These are phyloP conservation scores for Helicoverpa assulta DNA, from an alignment of 2,888 invertebrate genomes.

Conservation along the genomic window DNA sequence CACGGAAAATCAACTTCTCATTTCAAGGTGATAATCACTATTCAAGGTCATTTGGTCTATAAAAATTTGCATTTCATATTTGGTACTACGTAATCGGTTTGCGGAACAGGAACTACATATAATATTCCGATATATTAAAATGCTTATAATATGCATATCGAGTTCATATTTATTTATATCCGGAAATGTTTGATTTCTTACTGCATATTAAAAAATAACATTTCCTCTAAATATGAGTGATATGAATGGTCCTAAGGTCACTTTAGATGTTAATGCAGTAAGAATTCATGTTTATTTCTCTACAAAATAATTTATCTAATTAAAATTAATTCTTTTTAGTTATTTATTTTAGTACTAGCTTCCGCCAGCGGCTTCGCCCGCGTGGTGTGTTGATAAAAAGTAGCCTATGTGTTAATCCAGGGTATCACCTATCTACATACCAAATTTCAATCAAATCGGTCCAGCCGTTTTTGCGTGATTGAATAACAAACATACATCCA, in stretches of 20 bases:
- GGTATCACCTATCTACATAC: too few species aligned
- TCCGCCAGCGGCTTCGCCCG: too few species aligned
- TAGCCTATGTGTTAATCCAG: too few species aligned
- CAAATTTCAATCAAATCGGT: too few species aligned
- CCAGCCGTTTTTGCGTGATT: too few species aligned
- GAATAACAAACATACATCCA: too few species aligned
- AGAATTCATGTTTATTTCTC: too few species aligned
- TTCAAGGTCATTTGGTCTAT: slow-evolving; percentile 24
- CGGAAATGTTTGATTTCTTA: background rate
- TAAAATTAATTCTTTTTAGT: too few species aligned
- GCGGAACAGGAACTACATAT: slow-evolving; percentile 42
- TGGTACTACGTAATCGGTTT: background rate
- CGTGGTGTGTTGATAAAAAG: too few species aligned
- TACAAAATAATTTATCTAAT: too few species aligned
- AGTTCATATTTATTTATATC: background rate
- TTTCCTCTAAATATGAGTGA: background rate
- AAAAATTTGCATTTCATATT: slow-evolving; percentile 21
- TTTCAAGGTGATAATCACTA: slow-evolving; percentile 33
- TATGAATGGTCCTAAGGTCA: background rate
- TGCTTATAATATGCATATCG: background rate
- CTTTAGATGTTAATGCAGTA: too few species aligned
- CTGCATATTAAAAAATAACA: background rate
- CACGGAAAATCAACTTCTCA: slow-evolving; percentile 13
- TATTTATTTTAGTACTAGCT: too few species aligned
- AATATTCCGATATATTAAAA: background rate